Conservation (phyloP, 2,113 vertebrate genomes). For the Apeltes quadracus region DNA sequence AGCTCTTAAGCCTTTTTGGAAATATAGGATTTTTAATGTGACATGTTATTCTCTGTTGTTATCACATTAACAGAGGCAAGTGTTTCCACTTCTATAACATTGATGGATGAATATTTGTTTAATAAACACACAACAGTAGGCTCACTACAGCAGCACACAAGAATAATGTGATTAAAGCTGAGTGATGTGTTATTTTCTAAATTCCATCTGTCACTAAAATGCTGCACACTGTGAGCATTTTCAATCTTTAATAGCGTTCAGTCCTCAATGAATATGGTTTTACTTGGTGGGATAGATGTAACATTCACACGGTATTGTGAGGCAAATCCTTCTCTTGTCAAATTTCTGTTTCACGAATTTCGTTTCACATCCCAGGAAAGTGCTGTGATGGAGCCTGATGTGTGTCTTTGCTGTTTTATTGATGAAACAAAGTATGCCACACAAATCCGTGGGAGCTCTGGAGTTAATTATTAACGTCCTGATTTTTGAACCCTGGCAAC, state of each 20-base stretch:
- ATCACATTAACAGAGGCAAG: constrained; percentile 8
- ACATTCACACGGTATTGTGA: neutral
- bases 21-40: neutral
- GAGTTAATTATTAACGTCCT: constrained; percentile 74
- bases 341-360: constrained; percentile 15
- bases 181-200: neutral
- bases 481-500: constrained; percentile 65
- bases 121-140: constrained; percentile 5
- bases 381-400: constrained; percentile 39
- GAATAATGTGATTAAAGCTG: neutral
- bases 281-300: neutral
- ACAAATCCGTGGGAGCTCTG: constrained; percentile 57
- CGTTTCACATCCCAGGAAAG: constrained; percentile 27
- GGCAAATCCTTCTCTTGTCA: constrained; percentile 13
- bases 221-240: neutral
- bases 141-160: constrained; percentile 1
- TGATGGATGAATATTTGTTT: constrained; percentile 6
- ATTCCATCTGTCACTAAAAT: neutral
- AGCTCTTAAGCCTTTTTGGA: neutral
- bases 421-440: constrained; percentile 79
- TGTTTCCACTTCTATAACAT: constrained; percentile 13
- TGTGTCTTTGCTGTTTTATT: constrained; percentile 78
- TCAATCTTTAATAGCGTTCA: neutral
- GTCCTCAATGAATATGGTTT: neutral
- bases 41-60: constrained; percentile 3